Evolutionary conservation across 1,140 invertebrate genomes (phyloP).

Genomic region (Nephila pilipes): DNA sequence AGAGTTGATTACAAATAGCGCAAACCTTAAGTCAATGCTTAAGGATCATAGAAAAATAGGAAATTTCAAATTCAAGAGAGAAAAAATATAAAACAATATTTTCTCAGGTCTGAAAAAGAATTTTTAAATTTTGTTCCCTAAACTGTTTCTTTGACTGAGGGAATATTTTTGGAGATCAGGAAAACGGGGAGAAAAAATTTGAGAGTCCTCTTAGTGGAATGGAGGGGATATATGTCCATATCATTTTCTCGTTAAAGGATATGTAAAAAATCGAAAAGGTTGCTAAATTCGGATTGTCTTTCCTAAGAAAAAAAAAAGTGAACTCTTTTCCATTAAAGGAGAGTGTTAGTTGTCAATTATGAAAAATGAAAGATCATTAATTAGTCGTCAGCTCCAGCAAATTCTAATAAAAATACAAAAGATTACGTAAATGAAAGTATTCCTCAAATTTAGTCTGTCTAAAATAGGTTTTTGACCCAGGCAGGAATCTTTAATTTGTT

Average conservation of each 20-base stretch:
- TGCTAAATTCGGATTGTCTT: slow-evolving; percentile 31
- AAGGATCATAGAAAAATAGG: too few relatives aligned
- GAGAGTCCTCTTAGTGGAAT: neutral
- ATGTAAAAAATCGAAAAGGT: slow-evolving; percentile 4
- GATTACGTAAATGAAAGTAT: slow-evolving; percentile 20
- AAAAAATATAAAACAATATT: too few relatives aligned
- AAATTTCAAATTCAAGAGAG: too few relatives aligned
- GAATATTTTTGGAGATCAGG: too few relatives aligned
- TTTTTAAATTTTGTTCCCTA: too few relatives aligned
- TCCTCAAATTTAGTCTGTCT: neutral
- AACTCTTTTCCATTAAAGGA: slow-evolving; percentile 22
- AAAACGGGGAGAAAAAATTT: too few relatives aligned
- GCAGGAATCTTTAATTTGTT: neutral
- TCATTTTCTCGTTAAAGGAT: slow-evolving; percentile 30
- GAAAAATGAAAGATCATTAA: slow-evolving; percentile 51
- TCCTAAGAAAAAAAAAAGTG: neutral
- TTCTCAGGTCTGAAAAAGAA: too few relatives aligned
- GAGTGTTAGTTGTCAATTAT: slow-evolving; percentile 37
- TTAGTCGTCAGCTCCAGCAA: slow-evolving; percentile 20
- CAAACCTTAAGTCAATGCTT: too few relatives aligned
- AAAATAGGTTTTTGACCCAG: neutral
- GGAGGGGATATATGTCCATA: neutral
- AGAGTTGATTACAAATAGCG: too few relatives aligned
- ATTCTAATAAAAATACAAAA: slow-evolving; percentile 46
- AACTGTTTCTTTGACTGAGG: too few relatives aligned